These are phyloP conservation scores for Dryoscopus gambensis DNA, from an alignment of 2,113 vertebrate genomes.

Conservation along the genomic window DNA sequence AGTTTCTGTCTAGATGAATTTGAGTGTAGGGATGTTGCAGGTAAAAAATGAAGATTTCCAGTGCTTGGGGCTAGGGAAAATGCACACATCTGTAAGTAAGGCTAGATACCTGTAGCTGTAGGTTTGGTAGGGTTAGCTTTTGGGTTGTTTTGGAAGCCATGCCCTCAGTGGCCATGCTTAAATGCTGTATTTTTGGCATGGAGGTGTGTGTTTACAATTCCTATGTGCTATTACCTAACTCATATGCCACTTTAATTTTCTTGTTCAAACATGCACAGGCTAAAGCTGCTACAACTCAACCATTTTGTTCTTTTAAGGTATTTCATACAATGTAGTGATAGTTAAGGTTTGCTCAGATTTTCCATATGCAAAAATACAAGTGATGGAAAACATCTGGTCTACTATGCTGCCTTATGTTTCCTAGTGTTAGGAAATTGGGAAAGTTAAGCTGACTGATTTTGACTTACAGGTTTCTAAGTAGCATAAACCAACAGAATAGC, in stretches of 20 bases:
- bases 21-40: neutral
- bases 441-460: neutral
- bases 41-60: neutral
- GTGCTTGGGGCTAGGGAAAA: neutral
- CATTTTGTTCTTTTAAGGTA: neutral
- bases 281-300: neutral
- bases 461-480: neutral
- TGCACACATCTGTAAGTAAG: neutral
- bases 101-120: neutral
- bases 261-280: neutral
- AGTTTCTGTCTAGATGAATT: neutral
- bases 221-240: neutral
- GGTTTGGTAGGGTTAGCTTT: neutral
- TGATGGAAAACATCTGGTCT: neutral
- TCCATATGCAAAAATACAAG: neutral
- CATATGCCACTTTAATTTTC: neutral
- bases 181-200: neutral
- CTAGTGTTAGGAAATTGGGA: neutral
- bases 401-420: neutral
- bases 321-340: neutral
- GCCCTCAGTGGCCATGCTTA: no score
- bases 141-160: neutral
- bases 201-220: neutral
- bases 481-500: neutral
- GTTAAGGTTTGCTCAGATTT: neutral